Evolutionary conservation across 2,113 vertebrate genomes (phyloP).

Genomic region (Cyprinodon brontotheroides): DNA sequence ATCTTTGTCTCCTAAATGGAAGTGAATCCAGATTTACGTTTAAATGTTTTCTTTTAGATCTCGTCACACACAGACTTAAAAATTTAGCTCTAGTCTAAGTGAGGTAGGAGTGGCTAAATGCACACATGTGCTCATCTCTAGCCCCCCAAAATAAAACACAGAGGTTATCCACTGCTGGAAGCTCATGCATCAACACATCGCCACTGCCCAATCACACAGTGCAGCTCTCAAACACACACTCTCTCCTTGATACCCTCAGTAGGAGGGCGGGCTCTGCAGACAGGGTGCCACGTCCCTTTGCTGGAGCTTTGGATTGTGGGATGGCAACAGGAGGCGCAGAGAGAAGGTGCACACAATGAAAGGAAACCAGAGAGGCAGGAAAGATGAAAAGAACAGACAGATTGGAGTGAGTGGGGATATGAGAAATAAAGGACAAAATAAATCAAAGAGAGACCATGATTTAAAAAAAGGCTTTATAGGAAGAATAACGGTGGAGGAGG

Average conservation of each 20-base stretch:
- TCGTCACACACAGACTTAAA: background rate
- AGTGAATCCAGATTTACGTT: background rate
- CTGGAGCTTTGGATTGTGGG: conserved; percentile 50
- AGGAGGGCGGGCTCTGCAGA: conserved; percentile 30
- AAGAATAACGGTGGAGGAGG: background rate
- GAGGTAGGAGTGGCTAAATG: background rate
- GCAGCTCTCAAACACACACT: conserved; percentile 22
- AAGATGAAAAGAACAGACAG: background rate
- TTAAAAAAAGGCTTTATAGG: background rate
- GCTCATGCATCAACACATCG: conserved; percentile 29
- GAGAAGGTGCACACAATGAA: background rate
- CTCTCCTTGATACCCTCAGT: conserved; percentile 38
- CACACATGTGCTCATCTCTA: background rate
- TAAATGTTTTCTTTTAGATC: background rate
- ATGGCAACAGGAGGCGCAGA: conserved; percentile 17
- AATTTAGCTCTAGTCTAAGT: background rate
- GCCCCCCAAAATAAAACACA: conserved; percentile 4
- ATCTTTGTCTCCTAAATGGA: too few species aligned
- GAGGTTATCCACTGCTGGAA: conserved; percentile 19
- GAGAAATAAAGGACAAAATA: background rate
- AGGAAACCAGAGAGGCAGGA: background rate
- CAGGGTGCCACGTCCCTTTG: conserved; percentile 22
- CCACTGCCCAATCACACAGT: conserved; percentile 4
- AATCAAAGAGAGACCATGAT: background rate
- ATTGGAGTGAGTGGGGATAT: background rate